Base-by-base conservation (phyloP, 2,888 invertebrate genomes). In the Rhopalosiphum nymphaeae region DNA sequence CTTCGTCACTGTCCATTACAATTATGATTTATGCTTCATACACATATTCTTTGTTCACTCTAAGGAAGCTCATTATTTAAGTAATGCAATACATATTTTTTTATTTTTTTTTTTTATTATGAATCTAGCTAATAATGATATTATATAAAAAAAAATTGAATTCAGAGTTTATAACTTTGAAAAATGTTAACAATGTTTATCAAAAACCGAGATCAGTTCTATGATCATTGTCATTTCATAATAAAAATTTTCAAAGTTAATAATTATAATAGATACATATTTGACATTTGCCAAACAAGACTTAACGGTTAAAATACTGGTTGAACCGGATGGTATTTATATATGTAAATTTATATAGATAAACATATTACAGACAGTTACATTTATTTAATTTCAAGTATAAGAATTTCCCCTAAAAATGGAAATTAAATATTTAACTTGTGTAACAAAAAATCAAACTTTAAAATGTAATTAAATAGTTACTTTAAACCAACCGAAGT, bases 241-340 rank as follows among this genome's bases (percentile, higher is more conserved):
- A 16, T 46, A 86, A 1, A 26, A 46, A 16, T 3, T 87, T n/a
- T 53, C 86, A 0, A 49, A 42, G 84, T 91, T 42, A 7, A 7
- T 46, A 49, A 44, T 25, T 46, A 44, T 89, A 26, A 44, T 29
- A 44, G 42, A 13, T 67, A 78, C 16, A 78, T 78, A 78, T 78
- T 78, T 78, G 36, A 78, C 44, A 29, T 36, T 26, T 67, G 53
- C 49, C 57, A 86, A 92, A 87, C 36, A 26, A 9, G 61, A 61
- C 56, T 85, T 85, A 21, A 92, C 61, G 61, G 92, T 61, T 85
- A 91, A 91, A 85, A 89, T 86, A 92, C 92, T 87, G 87, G 92
- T 92, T 46, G 46, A 57, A 92, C 92, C 92, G 87, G 92, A 87
- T 46, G 44, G 44, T 46, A 57, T 29, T 46, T 44, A 86, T 29